These are phyloP conservation scores for Aspidiotus destructor DNA, from an alignment of 2,888 invertebrate species.

Conservation along the genomic window DNA sequence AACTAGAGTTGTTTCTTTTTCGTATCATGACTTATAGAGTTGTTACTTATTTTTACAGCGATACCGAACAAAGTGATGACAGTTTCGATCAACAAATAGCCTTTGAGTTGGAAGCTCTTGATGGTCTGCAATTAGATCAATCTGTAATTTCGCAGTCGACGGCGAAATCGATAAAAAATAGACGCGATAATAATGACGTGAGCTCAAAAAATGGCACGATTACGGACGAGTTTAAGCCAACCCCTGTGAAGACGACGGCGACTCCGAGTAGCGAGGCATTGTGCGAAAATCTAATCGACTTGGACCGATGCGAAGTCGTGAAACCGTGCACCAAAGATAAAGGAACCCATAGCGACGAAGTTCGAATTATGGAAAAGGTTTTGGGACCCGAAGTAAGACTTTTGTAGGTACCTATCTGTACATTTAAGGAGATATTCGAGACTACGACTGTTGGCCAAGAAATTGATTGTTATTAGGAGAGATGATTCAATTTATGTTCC, in stretches of 20 bases:
- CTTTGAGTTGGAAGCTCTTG: constrained; percentile 52
- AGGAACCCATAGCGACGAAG: constrained; percentile 82
- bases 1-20: not conserved
- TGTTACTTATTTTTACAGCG: not conserved
- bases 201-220: not conserved
- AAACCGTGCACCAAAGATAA: constrained; percentile 53
- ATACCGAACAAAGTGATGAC: constrained; percentile 34
- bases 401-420: constrained; percentile 8
- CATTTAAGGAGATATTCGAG: not conserved
- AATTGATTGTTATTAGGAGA: not conserved
- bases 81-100: constrained; percentile 53
- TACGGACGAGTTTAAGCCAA: not conserved
- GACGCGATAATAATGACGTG: not conserved
- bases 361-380: constrained; percentile 82
- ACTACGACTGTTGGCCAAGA: not conserved
- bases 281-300: constrained; percentile 82
- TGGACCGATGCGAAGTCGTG: constrained; percentile 51
- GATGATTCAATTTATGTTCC: not conserved
- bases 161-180: not conserved
- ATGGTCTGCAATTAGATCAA: constrained; percentile 47
- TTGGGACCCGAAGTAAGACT: constrained; percentile 57
- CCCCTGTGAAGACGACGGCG: not conserved
- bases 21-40: too few relatives aligned
- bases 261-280: constrained; percentile 52
- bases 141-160: constrained; percentile 3